Evolutionary conservation across 2,888 invertebrate genomes (phyloP).

Genomic region (Philonicus albiceps): DNA sequence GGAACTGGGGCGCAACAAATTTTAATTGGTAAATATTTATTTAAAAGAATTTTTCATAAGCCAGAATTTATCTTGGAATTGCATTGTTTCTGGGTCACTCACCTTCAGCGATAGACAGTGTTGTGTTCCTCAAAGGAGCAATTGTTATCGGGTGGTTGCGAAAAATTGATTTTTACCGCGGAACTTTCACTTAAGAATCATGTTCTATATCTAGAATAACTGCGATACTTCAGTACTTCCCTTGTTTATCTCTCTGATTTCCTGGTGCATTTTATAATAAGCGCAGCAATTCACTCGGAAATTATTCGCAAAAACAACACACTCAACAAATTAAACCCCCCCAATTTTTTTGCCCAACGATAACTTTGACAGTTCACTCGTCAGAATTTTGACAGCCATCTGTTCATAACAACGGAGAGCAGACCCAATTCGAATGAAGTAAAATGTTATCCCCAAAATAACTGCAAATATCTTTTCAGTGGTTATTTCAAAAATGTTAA

Average conservation of each 20-base stretch:
- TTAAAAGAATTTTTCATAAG: background rate
- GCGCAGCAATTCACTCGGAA: background rate
- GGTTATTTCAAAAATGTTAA: background rate
- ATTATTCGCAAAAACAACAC: background rate
- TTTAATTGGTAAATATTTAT: background rate
- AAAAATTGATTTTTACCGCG: conserved; percentile 8
- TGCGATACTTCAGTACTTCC: background rate
- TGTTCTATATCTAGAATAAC: background rate
- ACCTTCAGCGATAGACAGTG: background rate
- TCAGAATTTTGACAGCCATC: background rate
- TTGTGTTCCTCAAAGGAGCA: background rate
- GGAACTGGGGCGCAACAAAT: background rate
- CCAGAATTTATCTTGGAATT: background rate
- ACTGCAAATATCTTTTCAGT: background rate
- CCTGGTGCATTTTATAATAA: background rate
- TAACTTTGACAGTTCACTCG: background rate
- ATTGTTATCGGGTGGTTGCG: background rate
- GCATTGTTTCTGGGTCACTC: background rate
- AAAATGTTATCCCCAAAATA: background rate
- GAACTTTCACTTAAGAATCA: background rate
- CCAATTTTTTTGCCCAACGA: background rate
- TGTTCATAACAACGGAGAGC: background rate
- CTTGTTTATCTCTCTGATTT: background rate
- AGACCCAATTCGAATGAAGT: background rate
- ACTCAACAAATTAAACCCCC: background rate